Percentiles rank a stretch among this genome's conserved stretches.
phyloP scores from a whole-genome alignment of 2,888 invertebrate species.

The Heliconius hortense region DNA sequence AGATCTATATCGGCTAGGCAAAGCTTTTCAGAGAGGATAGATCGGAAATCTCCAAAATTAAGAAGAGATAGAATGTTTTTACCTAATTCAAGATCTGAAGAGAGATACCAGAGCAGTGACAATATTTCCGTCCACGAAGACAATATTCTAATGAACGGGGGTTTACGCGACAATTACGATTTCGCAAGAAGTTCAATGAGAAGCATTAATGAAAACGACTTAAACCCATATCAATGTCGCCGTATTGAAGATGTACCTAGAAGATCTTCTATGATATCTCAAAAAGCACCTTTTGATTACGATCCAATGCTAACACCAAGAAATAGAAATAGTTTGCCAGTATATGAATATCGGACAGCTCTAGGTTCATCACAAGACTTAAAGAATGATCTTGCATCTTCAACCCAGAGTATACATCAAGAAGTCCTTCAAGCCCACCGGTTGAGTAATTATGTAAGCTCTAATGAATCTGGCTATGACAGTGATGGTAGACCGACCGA shows the following conservation, averaged over 20 bases:
- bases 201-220: constrained; percentile 71
- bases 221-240: constrained; percentile 57
- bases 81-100: constrained; percentile 83
- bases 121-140: constrained; percentile 77
- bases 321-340: constrained; percentile 77
- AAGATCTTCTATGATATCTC: constrained; percentile 76
- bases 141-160: constrained; percentile 68
- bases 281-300: constrained; percentile 70
- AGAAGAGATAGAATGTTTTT: constrained; percentile 66
- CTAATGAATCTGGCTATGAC: constrained; percentile 92
- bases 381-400: constrained; percentile 70
- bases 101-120: constrained; percentile 81
- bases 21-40: constrained; percentile 79
- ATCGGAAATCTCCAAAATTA: constrained; percentile 73
- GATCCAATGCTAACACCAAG: constrained; percentile 77
- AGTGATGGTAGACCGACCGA: constrained; percentile 86
- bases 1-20: constrained; percentile 74
- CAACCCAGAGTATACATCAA: constrained; percentile 80
- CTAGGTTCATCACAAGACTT: constrained; percentile 70
- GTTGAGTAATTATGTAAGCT: constrained; percentile 88
- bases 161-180: constrained; percentile 66
- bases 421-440: constrained; percentile 84
- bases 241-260: constrained; percentile 65
- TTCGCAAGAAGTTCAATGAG: constrained; percentile 70
- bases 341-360: constrained; percentile 71